Percentiles rank a stretch among this genome's conserved stretches.
Evolutionary conservation across 2,113 vertebrate species (phyloP).

Genomic region (Grallaria varia): DNA sequence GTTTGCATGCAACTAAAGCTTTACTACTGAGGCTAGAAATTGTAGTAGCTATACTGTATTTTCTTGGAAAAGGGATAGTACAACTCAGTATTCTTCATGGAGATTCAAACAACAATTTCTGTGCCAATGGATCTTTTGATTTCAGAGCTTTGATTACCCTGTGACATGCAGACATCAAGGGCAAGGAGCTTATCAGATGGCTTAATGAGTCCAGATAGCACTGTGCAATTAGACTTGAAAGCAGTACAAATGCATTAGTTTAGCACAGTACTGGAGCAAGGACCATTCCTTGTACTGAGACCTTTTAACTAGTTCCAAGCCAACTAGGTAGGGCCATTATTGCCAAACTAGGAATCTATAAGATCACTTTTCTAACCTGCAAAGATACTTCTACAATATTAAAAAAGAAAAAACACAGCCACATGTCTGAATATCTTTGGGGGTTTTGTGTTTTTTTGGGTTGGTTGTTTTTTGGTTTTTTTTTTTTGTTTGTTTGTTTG

Average conservation of each 20-base stretch:
- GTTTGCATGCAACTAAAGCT: background rate
- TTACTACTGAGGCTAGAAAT: background rate
- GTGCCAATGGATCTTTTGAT: background rate
- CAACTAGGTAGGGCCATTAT: background rate
- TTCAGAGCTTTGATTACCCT: background rate
- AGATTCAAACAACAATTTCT: background rate
- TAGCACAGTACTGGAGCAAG: background rate
- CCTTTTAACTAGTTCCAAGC: background rate
- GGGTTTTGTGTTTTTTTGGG: background rate
- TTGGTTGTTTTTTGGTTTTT: too few species aligned
- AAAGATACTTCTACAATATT: background rate
- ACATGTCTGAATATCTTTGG: fast-evolving
- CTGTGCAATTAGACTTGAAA: background rate
- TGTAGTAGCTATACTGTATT: background rate
- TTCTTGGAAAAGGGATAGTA: background rate
- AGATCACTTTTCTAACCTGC: background rate
- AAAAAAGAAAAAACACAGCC: fast-evolving
- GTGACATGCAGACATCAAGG: background rate
- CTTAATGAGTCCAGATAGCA: background rate
- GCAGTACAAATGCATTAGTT: background rate
- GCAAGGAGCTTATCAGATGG: background rate
- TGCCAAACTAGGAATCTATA: background rate
- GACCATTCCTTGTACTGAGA: fast-evolving
- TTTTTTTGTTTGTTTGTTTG: too few species aligned
- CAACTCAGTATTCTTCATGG: background rate